Base-by-base conservation (phyloP, 1,140 invertebrate species). In the Atta texana region DNA sequence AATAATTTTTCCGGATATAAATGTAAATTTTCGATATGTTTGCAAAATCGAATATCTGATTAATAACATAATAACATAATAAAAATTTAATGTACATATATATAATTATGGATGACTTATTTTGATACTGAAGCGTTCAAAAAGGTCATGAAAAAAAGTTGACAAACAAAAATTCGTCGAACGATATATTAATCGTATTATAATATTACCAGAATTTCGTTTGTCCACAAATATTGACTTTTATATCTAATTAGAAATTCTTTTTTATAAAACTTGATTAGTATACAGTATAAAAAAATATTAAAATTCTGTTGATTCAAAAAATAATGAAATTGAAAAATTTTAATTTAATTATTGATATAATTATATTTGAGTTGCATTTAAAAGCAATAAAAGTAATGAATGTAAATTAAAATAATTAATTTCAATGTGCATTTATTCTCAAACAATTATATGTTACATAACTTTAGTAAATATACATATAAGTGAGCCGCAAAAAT, bases 71-170 rank as follows among this genome's bases (percentile, higher is more conserved):
- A 49, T 87, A 16, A 7, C 24, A 4, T 18, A 18, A 53, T 14
- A 1, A 57, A 51, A 61, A 24, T 74, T 49, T n/a, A 84, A 72
- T 74, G 8, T 31, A 72, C 34, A 72, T 18, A 63, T 18, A 63
- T 84, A 51, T 31, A 16, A 59, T 10, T 18, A 6, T 49, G 2
- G 1, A 16, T 64, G 18, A 24, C 66, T 78, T 21, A 28, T 21
- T 21, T 51, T 10, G 24, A 3, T 18, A 12, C 39, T 4, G 16
- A 3, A 75, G 1, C 24, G 10, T 53, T 14, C 16, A 8, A 14
- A 21, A 8, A 74, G 24, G 68, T 68, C 49, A 24, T 63, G 12
- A 39, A 68, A 18, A 12, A 28, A 69, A 75, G 16, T 55, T 78
- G 12, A 1, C n/a, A 57, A 72, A 74, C 61, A 21, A 76, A 61